These are phyloP conservation scores for Parazoanthus atlanticus DNA, from an alignment of 92 coral and sea anemone species.

Conservation along the genomic window DNA sequence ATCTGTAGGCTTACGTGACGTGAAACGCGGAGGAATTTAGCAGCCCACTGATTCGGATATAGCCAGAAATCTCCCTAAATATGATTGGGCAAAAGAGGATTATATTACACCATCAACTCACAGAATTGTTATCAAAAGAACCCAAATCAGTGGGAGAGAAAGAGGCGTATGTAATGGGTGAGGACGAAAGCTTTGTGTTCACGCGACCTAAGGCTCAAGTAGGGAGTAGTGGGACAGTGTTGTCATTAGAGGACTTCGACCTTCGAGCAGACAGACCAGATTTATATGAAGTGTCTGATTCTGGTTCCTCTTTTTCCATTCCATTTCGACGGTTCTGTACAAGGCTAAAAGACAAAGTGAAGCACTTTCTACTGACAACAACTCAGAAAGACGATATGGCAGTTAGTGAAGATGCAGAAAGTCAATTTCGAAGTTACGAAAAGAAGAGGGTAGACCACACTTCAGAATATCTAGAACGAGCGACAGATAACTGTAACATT, in stretches of 20 bases:
- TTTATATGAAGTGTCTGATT: constrained; percentile 34
- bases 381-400: constrained; percentile 50
- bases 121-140: constrained; percentile 58
- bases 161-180: constrained; percentile 45
- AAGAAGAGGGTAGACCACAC: constrained; percentile 35
- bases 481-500: constrained; percentile 31
- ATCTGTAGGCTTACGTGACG: constrained; percentile 58
- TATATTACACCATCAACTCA: constrained; percentile 68
- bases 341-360: constrained; percentile 51
- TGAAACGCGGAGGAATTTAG: constrained; percentile 48
- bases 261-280: constrained; percentile 45
- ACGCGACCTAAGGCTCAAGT: constrained; percentile 64
- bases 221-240: constrained; percentile 61
- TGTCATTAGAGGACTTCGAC: constrained; percentile 57
- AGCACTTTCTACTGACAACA: constrained; percentile 56
- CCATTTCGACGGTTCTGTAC: constrained; percentile 48
- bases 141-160: constrained; percentile 46
- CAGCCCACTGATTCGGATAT: constrained; percentile 49
- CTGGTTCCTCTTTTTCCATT: constrained; percentile 37
- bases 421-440: constrained; percentile 55
- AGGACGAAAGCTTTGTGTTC: constrained; percentile 64
- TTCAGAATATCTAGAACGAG: constrained; percentile 57
- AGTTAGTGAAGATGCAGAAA: neutral
- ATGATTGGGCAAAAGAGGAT: constrained; percentile 62
- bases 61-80: constrained; percentile 67